Evolutionary conservation across 2,888 invertebrate genomes (phyloP).

Genomic region (Andricus quercusramuli): DNA sequence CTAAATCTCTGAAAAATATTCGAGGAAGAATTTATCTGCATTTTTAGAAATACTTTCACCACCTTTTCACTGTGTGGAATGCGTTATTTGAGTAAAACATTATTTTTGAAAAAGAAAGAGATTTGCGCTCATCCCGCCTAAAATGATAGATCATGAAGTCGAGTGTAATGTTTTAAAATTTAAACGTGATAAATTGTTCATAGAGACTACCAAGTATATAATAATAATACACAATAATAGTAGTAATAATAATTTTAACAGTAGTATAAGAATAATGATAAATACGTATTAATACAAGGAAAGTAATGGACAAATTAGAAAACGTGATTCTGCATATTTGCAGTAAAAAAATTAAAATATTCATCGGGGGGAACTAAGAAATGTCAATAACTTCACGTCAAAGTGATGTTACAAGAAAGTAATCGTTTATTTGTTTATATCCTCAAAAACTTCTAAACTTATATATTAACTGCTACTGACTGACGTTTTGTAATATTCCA

Average conservation of each 20-base stretch:
- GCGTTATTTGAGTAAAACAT: not conserved
- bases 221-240: slow-evolving; percentile 26
- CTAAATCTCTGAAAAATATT: slow-evolving; percentile 26
- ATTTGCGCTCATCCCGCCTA: slow-evolving; percentile 68
- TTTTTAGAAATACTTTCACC: not conserved
- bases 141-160: slow-evolving; percentile 30
- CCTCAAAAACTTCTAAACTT: not conserved
- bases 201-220: not conserved
- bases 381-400: slow-evolving; percentile 32
- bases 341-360: slow-evolving; percentile 41
- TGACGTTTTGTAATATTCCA: not conserved
- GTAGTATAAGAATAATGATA: slow-evolving; percentile 24
- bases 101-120: slow-evolving; percentile 9
- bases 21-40: slow-evolving; percentile 4
- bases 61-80: not conserved
- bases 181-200: slow-evolving; percentile 8
- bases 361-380: slow-evolving; percentile 21
- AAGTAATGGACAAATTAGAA: slow-evolving; percentile 26
- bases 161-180: slow-evolving; percentile 31
- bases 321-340: slow-evolving; percentile 39
- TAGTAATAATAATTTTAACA: slow-evolving; percentile 14
- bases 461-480: not conserved
- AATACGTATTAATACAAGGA: slow-evolving; percentile 19
- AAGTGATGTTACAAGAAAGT: slow-evolving; percentile 42
- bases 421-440: not conserved